A percentile compares a stretch with the other conserved stretches of the same genome.
Evolutionary conservation across 2,113 vertebrate species (phyloP).

Genomic region (Hyaena hyaena): DNA sequence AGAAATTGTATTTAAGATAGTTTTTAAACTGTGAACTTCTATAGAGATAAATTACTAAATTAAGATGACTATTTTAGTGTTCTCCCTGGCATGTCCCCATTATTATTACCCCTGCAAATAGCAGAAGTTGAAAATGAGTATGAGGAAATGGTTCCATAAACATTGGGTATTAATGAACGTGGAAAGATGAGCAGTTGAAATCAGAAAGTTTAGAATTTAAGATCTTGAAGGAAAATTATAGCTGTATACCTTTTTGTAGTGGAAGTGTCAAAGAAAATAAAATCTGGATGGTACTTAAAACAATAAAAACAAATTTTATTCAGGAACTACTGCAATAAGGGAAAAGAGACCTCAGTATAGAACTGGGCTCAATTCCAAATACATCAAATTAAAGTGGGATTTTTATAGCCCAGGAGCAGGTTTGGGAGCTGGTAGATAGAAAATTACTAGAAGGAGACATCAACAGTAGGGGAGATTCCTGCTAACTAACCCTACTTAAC

Average conservation of each 20-base stretch:
- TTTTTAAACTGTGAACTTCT: neutral
- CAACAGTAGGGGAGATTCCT: neutral
- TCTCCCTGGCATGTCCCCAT: neutral
- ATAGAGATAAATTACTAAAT: neutral
- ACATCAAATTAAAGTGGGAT: neutral
- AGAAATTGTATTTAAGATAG: neutral
- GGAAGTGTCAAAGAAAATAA: neutral
- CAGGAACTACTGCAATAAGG: neutral
- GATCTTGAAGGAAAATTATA: neutral
- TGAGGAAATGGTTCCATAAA: neutral
- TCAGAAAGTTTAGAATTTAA: neutral
- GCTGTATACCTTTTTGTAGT: neutral
- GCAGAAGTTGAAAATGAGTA: neutral
- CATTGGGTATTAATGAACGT: neutral
- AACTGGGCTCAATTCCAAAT: neutral
- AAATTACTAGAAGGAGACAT: neutral
- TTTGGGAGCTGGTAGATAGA: neutral
- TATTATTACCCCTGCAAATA: neutral
- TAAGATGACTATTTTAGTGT: neutral
- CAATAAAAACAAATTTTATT: neutral
- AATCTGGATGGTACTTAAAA: neutral
- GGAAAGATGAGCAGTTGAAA: neutral
- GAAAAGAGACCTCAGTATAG: neutral
- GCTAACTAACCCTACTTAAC: neutral
- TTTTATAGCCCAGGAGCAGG: neutral